Evolutionary conservation across 2,113 vertebrate species (phyloP), one percentile per base, ranked within the genome.

Genomic region (Callospermophilus lateralis): DNA sequence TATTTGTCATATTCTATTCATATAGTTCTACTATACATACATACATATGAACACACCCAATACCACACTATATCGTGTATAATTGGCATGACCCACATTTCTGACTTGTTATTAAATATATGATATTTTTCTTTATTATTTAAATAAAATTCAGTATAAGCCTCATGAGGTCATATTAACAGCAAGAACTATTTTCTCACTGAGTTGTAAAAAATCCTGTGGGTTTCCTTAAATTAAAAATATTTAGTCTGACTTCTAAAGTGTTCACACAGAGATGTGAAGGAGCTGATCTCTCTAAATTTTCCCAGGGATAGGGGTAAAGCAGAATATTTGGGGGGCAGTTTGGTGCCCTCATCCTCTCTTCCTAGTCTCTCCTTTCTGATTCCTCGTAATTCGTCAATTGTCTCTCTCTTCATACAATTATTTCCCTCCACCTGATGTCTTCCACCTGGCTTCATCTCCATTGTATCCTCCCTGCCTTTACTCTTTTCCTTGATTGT

Each of bases 281-380:
- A 86, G n/a, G 11, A 65, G 30, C 55, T 22, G 4, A 73, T 45
- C 4, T 9, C 20, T 10, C 8, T 22, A 32, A 24, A 42, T 16
- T 42, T 73, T 45, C 10, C 34, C 3, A 72, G 28, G 11, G 17
- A n/a, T 20, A 16, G 26, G 19, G 16, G 22, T 17, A 72, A 72
- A 63, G 37, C 32, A 72, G 39, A 92, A 24, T 30, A 55, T 70
- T 74, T 63, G 0, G 7, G 3, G 30, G 6, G 13, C 0, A 34
- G 1, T 58, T 3, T 0, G 0, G 2, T 32, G 11, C 7, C 26
- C 26, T 28, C 9, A 19, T 37, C 37, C 3, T 70, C 34, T 80
- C 17, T 4, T 28, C 26, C 5, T 55, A 3, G 5, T 30, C 13
- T 2, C 32, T 16, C 8, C 26, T 8, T 6, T n/a, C n/a, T 45